Evolutionary conservation across 1,140 invertebrate species (phyloP).

Genomic region (Diploscapter pachys): DNA sequence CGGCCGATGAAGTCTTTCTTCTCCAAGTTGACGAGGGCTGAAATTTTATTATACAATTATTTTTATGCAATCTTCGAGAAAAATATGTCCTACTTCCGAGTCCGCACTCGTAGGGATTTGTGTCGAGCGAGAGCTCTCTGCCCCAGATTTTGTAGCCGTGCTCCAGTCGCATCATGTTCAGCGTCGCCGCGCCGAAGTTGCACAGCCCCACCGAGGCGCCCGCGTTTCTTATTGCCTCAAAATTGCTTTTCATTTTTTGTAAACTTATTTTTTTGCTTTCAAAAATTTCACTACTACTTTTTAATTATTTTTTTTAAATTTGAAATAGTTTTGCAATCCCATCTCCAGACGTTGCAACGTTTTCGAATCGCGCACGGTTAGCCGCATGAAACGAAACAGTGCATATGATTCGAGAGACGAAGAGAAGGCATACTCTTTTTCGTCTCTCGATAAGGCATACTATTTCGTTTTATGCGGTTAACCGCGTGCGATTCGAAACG

Average conservation of each 20-base stretch:
- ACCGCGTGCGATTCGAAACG: neutral
- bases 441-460: no score
- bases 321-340: no score
- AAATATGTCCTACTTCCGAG: constrained; percentile 17
- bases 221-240: constrained; percentile 33
- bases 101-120: constrained; percentile 43
- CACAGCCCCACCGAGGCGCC: constrained; percentile 36
- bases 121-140: constrained; percentile 40
- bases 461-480: no score
- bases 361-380: no score
- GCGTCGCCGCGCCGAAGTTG: constrained; percentile 38
- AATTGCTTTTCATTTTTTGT: neutral
- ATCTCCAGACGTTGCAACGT: no score
- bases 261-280: neutral
- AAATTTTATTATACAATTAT: neutral
- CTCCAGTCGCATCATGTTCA: constrained; percentile 43
- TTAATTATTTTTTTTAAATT: no score
- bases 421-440: no score
- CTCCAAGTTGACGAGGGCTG: constrained; percentile 31
- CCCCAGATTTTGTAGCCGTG: constrained; percentile 45
- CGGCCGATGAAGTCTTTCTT: constrained; percentile 39
- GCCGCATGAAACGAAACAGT: no score
- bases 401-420: no score
- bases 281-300: neutral
- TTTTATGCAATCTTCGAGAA: neutral